phyloP scores from a whole-genome alignment of 2,113 vertebrate genomes.

The Chlorodrepanis virens region DNA sequence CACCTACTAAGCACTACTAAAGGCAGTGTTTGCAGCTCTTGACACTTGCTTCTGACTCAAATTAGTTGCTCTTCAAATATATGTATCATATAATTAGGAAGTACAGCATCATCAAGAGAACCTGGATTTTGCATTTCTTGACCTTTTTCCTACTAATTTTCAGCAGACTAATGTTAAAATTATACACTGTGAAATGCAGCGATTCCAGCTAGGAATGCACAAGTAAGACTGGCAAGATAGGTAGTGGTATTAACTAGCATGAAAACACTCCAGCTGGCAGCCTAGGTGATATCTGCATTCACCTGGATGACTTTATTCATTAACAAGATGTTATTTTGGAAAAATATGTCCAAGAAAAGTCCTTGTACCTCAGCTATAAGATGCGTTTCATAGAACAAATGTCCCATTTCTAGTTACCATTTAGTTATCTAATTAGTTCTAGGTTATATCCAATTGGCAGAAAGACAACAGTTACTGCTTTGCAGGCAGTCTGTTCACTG shows the following conservation, averaged over 20 bases:
- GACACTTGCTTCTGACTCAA: background rate
- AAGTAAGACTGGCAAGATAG: background rate
- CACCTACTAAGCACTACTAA: background rate
- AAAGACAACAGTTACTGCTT: background rate
- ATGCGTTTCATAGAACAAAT: background rate
- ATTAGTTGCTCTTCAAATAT: background rate
- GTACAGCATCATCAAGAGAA: background rate
- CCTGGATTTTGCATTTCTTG: conserved; percentile 42
- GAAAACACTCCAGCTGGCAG: background rate
- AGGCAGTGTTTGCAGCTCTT: background rate
- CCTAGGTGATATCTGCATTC: background rate
- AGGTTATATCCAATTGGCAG: background rate
- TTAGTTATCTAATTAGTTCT: background rate
- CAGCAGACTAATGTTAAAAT: conserved; percentile 16
- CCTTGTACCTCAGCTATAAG: background rate
- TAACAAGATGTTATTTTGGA: background rate
- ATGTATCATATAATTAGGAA: background rate
- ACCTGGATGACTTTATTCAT: background rate
- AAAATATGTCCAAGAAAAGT: background rate
- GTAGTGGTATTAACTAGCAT: background rate
- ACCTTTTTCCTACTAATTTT: conserved; percentile 50
- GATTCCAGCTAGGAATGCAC: background rate
- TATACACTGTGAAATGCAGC: rapidly evolving
- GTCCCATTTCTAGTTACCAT: background rate
- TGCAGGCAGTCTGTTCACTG: background rate